Evolutionary conservation across 2,797 vertebrate genomes (phyloP).

Genomic region (Anableps anableps): DNA sequence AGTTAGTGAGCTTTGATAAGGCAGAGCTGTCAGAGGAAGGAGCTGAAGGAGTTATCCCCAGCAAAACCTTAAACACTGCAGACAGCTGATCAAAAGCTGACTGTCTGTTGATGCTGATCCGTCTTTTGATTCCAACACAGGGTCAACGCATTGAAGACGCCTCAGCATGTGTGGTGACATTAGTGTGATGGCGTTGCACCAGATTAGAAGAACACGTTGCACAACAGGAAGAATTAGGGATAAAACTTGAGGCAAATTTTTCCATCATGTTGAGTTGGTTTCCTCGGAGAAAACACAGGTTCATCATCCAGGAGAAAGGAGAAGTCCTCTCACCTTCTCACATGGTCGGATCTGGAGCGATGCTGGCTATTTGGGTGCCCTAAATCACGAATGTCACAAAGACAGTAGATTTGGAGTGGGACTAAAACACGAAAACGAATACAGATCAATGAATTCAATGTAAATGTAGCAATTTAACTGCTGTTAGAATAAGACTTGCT

Average conservation of each 20-base stretch:
- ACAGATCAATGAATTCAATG: too few species aligned
- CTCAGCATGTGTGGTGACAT: not conserved
- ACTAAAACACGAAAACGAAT: too few species aligned
- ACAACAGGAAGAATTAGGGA: not conserved
- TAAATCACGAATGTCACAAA: too few species aligned
- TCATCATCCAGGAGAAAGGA: too few species aligned
- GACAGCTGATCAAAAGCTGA: conserved; percentile 10
- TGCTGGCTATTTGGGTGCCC: too few species aligned
- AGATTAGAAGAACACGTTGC: not conserved
- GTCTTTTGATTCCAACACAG: conserved; percentile 1
- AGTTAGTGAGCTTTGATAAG: conserved; percentile 8
- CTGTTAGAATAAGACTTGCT: too few species aligned
- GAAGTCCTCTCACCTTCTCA: too few species aligned
- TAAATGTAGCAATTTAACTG: too few species aligned
- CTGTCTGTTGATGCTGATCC: conserved; percentile 11
- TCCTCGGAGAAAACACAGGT: not conserved
- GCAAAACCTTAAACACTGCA: not conserved
- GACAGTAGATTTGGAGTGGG: too few species aligned
- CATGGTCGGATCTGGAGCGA: too few species aligned
- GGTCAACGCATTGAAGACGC: conserved; percentile 9
- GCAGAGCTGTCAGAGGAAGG: not conserved
- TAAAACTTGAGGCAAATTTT: not conserved
- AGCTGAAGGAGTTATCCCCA: not conserved
- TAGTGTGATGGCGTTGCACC: too few species aligned
- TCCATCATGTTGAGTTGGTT: not conserved